Conservation (phyloP, 2,113 vertebrate genomes). For the Malurus cyaneus region DNA sequence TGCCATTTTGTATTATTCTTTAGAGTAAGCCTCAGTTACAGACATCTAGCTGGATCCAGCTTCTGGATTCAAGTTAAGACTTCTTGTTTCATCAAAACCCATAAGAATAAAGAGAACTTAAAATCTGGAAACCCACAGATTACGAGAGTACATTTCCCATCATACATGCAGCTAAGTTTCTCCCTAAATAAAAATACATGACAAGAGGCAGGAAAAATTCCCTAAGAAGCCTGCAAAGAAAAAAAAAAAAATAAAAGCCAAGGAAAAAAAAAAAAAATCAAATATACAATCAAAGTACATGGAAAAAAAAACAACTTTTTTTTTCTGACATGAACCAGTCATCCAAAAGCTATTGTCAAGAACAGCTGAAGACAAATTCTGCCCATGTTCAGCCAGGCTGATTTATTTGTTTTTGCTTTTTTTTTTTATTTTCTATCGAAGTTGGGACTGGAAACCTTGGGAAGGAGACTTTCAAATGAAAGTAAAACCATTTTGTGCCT, state of each 20-base stretch:
- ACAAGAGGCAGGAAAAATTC: background rate
- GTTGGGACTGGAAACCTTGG: background rate
- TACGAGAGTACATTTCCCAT: accelerated
- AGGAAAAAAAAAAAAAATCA: background rate
- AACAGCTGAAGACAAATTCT: background rate
- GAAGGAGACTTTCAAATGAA: background rate
- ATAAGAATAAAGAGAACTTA: background rate
- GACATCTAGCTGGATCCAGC: background rate
- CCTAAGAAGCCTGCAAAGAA: background rate
- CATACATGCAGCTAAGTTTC: background rate
- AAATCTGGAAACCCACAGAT: background rate
- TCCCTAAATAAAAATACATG: background rate
- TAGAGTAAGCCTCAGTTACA: background rate
- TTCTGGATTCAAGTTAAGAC: background rate
- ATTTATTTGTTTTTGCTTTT: background rate
- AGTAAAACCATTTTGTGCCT: background rate
- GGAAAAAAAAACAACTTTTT: accelerated
- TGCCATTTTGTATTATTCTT: background rate
- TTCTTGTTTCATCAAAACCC: background rate
- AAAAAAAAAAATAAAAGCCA: background rate
- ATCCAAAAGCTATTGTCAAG: background rate
- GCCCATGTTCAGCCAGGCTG: background rate
- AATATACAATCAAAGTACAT: background rate
- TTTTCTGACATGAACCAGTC: background rate
- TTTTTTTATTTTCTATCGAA: background rate